Evolutionary conservation across 2,797 vertebrate species (phyloP).

Genomic region (Sebastes vulpes): DNA sequence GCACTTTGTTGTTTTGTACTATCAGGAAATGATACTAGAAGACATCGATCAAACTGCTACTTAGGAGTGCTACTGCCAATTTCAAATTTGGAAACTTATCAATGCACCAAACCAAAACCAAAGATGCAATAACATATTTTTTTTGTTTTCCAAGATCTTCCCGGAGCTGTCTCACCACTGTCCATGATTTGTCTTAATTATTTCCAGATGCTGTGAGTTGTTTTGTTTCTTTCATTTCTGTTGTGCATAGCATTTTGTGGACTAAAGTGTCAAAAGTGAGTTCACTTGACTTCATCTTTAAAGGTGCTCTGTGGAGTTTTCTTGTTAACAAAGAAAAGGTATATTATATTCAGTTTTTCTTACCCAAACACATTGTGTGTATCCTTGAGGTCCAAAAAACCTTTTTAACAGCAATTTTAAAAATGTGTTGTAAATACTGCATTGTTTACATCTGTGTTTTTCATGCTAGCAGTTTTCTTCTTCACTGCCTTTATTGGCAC

Average conservation of each 20-base stretch:
- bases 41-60: constrained; percentile 5
- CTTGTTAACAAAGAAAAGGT: neutral
- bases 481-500: neutral
- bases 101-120: constrained; percentile 40
- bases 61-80: neutral
- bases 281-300: neutral
- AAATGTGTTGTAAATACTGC: neutral
- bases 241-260: neutral
- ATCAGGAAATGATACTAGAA: neutral
- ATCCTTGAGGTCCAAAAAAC: neutral
- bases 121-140: constrained; percentile 6
- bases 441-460: neutral
- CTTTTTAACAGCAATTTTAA: neutral
- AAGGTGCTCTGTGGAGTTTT: neutral
- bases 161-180: constrained; percentile 18
- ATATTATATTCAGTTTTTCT: neutral
- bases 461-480: neutral
- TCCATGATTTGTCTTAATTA: constrained; percentile 41
- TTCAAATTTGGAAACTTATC: constrained; percentile 23
- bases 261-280: neutral
- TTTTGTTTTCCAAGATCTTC: constrained; percentile 36
- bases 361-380: neutral
- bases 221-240: neutral
- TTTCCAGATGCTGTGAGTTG: constrained; percentile 27
- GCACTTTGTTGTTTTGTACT: neutral